A percentile compares a stretch with the other conserved stretches of the same genome.
These are phyloP conservation scores for Dufourea novaeangliae DNA, from an alignment of 1,140 invertebrate species.

Conservation along the genomic window DNA sequence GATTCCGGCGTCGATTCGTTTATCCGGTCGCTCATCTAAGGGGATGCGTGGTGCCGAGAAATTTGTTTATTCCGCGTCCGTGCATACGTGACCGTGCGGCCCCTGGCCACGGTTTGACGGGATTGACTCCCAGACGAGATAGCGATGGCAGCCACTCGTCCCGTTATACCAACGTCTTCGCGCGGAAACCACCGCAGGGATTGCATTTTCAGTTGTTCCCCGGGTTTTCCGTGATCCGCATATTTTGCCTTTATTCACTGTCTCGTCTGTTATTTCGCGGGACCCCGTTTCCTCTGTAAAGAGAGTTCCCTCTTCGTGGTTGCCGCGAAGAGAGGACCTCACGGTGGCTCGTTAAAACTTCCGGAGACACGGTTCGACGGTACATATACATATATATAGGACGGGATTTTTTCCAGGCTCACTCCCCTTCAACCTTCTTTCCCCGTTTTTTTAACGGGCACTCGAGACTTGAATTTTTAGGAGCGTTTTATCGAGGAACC, in stretches of 20 bases:
- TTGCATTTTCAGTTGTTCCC: neutral
- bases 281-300: neutral
- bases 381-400: no score
- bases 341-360: neutral
- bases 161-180: neutral
- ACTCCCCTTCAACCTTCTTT: neutral
- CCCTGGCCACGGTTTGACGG: neutral
- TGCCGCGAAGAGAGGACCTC: neutral
- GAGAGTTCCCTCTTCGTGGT: neutral
- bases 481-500: conserved; percentile 10
- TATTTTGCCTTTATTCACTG: neutral
- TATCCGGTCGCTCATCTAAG: neutral
- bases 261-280: conserved; percentile 5
- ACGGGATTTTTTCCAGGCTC: neutral
- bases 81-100: conserved; percentile 13
- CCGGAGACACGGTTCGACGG: neutral
- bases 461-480: conserved; percentile 17
- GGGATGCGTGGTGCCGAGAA: neutral
- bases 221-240: conserved; percentile 39
- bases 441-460: neutral
- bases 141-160: neutral
- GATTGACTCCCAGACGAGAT: neutral
- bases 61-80: conserved; percentile 33
- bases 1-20: neutral
- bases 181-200: neutral